These are phyloP conservation scores for Ecdyonurus torrentis DNA, from an alignment of 2,888 invertebrate genomes.

Conservation along the genomic window DNA sequence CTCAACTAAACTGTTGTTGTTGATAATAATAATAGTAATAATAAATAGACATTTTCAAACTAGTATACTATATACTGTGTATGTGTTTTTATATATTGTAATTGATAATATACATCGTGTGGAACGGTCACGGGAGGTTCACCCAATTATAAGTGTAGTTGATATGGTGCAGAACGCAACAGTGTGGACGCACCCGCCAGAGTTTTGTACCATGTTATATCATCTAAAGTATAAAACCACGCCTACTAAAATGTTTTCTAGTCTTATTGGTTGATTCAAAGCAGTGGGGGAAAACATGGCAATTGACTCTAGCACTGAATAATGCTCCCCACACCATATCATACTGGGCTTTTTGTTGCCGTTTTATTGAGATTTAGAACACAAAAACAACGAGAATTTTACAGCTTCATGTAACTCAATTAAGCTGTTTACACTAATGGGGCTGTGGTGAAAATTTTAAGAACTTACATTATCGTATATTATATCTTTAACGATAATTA, in stretches of 20 bases:
- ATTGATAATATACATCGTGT: too few species aligned
- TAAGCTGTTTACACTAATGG: neutral
- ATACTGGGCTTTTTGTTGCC: neutral
- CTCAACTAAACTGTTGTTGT: too few species aligned
- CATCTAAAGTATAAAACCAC: too few species aligned
- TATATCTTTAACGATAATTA: neutral
- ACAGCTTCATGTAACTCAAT: neutral
- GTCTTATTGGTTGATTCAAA: neutral
- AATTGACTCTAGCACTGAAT: slow-evolving; percentile 1
- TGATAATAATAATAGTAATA: too few species aligned
- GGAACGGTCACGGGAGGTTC: too few species aligned
- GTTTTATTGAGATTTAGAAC: slow-evolving; percentile 1
- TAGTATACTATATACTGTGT: too few species aligned
- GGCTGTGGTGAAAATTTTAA: neutral
- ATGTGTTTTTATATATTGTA: too few species aligned
- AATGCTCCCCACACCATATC: neutral
- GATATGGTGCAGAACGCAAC: slow-evolving; percentile 26
- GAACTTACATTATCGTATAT: neutral
- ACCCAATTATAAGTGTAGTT: slow-evolving; percentile 21
- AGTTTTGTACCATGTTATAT: too few species aligned
- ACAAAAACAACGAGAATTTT: neutral
- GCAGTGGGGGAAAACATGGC: neutral
- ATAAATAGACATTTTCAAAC: too few species aligned
- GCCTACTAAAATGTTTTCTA: too few species aligned
- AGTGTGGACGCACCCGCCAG: slow-evolving; percentile 23